Conservation (phyloP, 2,888 invertebrate species). For the Eristalis pertinax region DNA sequence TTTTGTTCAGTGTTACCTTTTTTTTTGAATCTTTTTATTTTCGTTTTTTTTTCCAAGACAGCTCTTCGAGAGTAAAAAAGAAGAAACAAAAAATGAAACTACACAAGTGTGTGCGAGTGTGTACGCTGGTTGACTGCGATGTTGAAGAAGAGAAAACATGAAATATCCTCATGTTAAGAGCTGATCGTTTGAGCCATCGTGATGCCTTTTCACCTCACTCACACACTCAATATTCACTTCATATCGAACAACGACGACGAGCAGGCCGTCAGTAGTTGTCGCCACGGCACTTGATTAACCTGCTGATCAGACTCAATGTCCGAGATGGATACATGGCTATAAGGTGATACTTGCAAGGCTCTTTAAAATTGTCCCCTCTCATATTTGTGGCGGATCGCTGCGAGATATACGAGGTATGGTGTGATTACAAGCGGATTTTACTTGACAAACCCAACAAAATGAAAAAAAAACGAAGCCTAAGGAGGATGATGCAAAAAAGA, state of each 20-base stretch:
- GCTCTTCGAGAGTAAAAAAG: conserved; percentile 16
- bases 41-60: neutral
- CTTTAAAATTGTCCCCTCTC: conserved; percentile 57
- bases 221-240: conserved; percentile 15
- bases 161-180: conserved; percentile 61
- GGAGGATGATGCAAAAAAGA: conserved; percentile 17
- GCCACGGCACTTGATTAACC: conserved; percentile 68
- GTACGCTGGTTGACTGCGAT: conserved; percentile 27
- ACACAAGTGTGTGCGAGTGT: neutral
- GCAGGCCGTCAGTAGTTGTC: conserved; percentile 53
- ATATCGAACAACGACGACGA: conserved; percentile 13
- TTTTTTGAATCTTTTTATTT: neutral
- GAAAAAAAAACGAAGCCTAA: conserved; percentile 1
- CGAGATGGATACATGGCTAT: conserved; percentile 69
- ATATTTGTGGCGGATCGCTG: conserved; percentile 49
- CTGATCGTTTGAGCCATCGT: conserved; percentile 48
- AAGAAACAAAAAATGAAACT: neutral
- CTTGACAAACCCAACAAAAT: conserved; percentile 10
- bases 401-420: conserved; percentile 23
- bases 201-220: conserved; percentile 44
- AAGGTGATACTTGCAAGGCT: conserved; percentile 54
- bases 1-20: conserved; percentile 35
- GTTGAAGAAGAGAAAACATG: conserved; percentile 66
- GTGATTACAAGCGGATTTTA: conserved; percentile 59
- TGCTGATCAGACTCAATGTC: conserved; percentile 70